A percentile compares a stretch with the other conserved stretches of the same genome.
phyloP scores from a whole-genome alignment of 2,888 invertebrate species.

The Catocala nupta region DNA sequence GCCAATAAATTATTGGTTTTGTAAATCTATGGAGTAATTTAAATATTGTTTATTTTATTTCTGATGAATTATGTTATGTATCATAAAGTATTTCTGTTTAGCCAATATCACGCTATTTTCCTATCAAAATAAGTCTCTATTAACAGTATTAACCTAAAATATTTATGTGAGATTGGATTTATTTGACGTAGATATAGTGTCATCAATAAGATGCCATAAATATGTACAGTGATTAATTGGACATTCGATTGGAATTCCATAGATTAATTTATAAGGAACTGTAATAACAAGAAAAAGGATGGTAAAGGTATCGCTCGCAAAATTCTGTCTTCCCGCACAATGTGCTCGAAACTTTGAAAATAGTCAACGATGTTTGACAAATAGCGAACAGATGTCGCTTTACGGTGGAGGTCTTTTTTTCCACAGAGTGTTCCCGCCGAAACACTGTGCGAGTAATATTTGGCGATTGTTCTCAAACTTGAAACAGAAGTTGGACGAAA shows the following conservation, averaged over 20 bases:
- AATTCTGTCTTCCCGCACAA: conserved; percentile 46
- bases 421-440: conserved; percentile 28
- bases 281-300: too few relatives aligned
- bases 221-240: too few relatives aligned
- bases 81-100: conserved; percentile 2
- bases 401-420: conserved; percentile 58
- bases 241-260: too few relatives aligned
- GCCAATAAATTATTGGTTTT: conserved; percentile 34
- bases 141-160: too few relatives aligned
- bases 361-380: conserved; percentile 84
- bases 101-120: background rate
- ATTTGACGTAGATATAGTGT: too few relatives aligned
- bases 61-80: conserved; percentile 20
- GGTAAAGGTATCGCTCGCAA: conserved; percentile 40
- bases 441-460: conserved; percentile 51
- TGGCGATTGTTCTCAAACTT: conserved; percentile 49
- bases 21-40: conserved; percentile 17
- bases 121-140: background rate
- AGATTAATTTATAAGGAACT: too few relatives aligned
- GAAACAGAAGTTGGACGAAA: conserved; percentile 43
- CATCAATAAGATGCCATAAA: too few relatives aligned
- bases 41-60: conserved; percentile 16
- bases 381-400: conserved; percentile 81
- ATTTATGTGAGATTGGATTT: too few relatives aligned
- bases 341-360: conserved; percentile 63